Evolutionary conservation across 2,888 invertebrate species (phyloP).

Genomic region (Macaria liturata): DNA sequence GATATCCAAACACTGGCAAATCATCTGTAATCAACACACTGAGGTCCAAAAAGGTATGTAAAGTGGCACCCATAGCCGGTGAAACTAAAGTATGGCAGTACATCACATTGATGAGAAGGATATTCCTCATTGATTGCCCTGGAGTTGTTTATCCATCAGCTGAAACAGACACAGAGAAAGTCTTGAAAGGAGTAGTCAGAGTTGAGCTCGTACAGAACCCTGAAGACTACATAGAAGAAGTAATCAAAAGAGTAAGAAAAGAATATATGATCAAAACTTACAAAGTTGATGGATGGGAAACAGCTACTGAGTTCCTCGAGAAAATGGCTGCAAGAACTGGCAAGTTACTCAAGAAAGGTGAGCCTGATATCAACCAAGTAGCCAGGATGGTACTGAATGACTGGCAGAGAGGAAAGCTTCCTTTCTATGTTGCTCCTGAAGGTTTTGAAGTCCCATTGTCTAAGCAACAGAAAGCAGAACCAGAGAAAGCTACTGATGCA

Average conservation of each 20-base stretch:
- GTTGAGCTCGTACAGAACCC: conserved; percentile 97
- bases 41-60: conserved; percentile 98
- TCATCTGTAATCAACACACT: conserved; percentile 99
- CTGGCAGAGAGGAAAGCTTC: conserved; percentile 98
- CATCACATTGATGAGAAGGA: conserved; percentile 97
- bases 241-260: conserved; percentile 92
- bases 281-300: conserved; percentile 91
- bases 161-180: conserved; percentile 96
- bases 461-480: conserved; percentile 56
- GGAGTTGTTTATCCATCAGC: conserved; percentile 99
- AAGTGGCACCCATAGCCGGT: conserved; percentile 99
- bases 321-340: conserved; percentile 94
- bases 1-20: conserved; percentile 99
- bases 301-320: conserved; percentile 94
- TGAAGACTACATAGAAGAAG: conserved; percentile 95
- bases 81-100: conserved; percentile 99
- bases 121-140: conserved; percentile 99
- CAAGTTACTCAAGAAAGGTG: conserved; percentile 97
- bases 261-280: conserved; percentile 97
- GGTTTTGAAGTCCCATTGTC: conserved; percentile 88
- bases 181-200: conserved; percentile 98
- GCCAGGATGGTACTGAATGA: conserved; percentile 98
- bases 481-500: conserved; percentile 39
- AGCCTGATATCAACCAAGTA: conserved; percentile 94
- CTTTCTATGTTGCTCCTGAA: conserved; percentile 95